Evolutionary conservation across 1,140 invertebrate species (phyloP).

Genomic region (Plodia interpunctella): DNA sequence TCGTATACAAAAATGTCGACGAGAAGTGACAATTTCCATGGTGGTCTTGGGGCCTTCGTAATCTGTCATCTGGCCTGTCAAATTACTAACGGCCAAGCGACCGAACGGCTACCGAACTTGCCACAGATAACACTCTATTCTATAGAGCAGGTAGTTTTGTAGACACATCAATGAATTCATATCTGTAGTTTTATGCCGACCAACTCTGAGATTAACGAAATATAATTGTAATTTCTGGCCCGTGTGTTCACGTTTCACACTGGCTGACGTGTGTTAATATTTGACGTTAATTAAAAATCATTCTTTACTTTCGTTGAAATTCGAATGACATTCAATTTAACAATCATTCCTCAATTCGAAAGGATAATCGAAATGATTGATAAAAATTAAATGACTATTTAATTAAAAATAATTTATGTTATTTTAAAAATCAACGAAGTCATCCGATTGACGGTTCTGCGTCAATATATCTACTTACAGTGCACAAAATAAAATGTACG

Average conservation of each 20-base stretch:
- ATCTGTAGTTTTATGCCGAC: constrained; percentile 4
- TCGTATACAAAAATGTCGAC: constrained; percentile 67
- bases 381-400: constrained; percentile 3
- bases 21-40: constrained; percentile 55
- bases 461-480: constrained; percentile 37
- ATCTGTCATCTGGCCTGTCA: constrained; percentile 75
- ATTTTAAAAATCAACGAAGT: background rate
- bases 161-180: background rate
- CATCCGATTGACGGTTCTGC: background rate
- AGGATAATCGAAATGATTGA: background rate
- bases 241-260: background rate
- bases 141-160: constrained; percentile 4
- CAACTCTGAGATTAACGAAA: background rate
- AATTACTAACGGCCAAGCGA: constrained; percentile 73
- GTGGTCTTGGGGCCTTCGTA: constrained; percentile 61
- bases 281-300: constrained; percentile 1
- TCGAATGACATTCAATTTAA: constrained; percentile 2
- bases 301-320: background rate
- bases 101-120: constrained; percentile 72
- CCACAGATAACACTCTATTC: constrained; percentile 59
- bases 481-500: constrained; percentile 63
- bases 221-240: background rate
- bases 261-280: background rate
- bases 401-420: background rate
- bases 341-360: background rate